Base-by-base conservation (phyloP, 2,888 invertebrate species). In the Aplocera efformata region DNA sequence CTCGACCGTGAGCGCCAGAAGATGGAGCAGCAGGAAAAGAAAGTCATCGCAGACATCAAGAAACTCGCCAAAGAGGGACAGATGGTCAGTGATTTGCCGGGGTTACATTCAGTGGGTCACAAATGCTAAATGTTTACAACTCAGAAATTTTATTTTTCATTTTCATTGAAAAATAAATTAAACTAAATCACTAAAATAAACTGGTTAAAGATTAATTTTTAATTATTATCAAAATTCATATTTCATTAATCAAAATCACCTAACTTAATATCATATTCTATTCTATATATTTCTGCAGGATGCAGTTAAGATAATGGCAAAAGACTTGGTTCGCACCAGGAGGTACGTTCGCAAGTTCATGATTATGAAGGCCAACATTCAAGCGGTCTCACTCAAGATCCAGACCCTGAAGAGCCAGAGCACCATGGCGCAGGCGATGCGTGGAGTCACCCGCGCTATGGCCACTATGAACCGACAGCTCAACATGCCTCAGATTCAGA, bases 381-480 rank as follows among this genome's bases (percentile, higher is more conserved):
- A 99, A 84, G 98, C 97, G 0, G 98, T 98, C 7, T 95, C 98
- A 0, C 90, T 99, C 38, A 99, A 99, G 90, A 98, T 99, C 50
- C 98, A 98, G 88, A 98, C 99, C 0, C 90, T 99, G 10, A 94
- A 97, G 77, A 98, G 98, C 5, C 99, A 99, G 86, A 99, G 98
- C 88, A 96, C 98, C 4, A 99, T 99, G 99, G 99, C 99, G 10
- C 94, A 97, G 83, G 99, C 99, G 0, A 99, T 99, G 99, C 96
- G 96, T 77, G 99, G 99, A 11, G 99, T 99, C 25, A 99, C 99
- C 1, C 94, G 93, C 74, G 99, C 99, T 47, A 99, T 99, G 99
- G 94, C 95, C 72, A 95, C 94, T 72, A 99, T 99, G 99, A 99
- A 99, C 84, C 91, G 94, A 13, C 96, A 96, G 76, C 85, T 99